These are phyloP conservation scores for Blastomussa wellsi DNA, from an alignment of 92 coral and sea anemone species.

Conservation along the genomic window DNA sequence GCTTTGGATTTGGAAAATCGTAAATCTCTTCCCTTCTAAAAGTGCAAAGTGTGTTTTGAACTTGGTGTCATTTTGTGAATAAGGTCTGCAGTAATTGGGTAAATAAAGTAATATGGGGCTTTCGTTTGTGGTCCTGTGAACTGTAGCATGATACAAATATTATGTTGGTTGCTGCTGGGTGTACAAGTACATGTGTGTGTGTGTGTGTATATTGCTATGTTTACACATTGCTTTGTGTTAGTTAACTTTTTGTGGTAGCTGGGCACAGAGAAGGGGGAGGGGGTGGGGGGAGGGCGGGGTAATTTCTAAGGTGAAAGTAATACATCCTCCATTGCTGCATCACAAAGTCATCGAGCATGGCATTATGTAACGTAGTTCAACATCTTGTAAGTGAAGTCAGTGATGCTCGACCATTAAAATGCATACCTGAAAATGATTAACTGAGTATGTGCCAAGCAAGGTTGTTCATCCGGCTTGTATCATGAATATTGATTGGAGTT, in stretches of 20 bases:
- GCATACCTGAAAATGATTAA: neutral
- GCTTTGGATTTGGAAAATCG: neutral
- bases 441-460: neutral
- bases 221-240: neutral
- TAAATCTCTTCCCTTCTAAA: neutral
- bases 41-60: neutral
- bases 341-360: neutral
- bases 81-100: neutral
- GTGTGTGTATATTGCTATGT: neutral
- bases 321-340: neutral
- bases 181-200: neutral
- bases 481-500: no score
- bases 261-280: neutral
- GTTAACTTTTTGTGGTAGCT: neutral
- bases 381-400: no score
- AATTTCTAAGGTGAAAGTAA: neutral
- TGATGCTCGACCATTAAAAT: neutral
- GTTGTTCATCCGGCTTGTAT: neutral
- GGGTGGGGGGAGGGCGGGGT: neutral
- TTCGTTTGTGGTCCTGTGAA: neutral
- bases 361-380: neutral
- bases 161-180: neutral
- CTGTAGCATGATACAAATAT: neutral
- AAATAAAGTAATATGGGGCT: neutral
- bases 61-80: slow-evolving; percentile 3